Conservation (phyloP, 2,888 invertebrate genomes). For the Brachyptera putata region DNA sequence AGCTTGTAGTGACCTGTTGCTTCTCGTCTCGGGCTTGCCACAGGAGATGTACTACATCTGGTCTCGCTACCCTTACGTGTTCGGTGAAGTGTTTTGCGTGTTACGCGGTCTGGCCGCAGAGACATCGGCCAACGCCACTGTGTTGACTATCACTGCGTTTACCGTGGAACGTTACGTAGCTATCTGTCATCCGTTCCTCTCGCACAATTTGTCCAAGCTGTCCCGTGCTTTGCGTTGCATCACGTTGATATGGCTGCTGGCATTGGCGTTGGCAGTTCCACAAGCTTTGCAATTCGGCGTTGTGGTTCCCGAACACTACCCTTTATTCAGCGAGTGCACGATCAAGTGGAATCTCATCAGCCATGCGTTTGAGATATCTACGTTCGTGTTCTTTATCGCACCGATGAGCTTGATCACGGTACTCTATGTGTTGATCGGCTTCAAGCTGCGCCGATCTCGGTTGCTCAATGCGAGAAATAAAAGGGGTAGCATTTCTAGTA, state of each 20-base stretch:
- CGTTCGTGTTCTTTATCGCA: slow-evolving; percentile 57
- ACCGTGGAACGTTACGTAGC: slow-evolving; percentile 60
- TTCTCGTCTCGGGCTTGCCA: slow-evolving; percentile 72
- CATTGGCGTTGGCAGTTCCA: slow-evolving; percentile 68
- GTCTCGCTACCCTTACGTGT: slow-evolving; percentile 70
- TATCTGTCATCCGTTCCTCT: slow-evolving; percentile 66
- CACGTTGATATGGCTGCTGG: slow-evolving; percentile 70
- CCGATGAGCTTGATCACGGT: slow-evolving; percentile 59
- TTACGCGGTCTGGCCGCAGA: slow-evolving; percentile 56
- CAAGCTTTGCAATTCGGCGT: slow-evolving; percentile 79
- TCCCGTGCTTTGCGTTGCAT: slow-evolving; percentile 74
- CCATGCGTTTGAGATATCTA: slow-evolving; percentile 56
- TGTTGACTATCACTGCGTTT: slow-evolving; percentile 53
- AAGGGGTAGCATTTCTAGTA: slow-evolving; percentile 13
- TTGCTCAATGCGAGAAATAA: slow-evolving; percentile 35
- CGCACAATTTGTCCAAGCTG: slow-evolving; percentile 78
- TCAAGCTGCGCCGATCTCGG: slow-evolving; percentile 50
- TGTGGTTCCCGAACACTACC: slow-evolving; percentile 39
- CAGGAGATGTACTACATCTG: slow-evolving; percentile 72
- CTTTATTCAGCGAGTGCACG: slow-evolving; percentile 44
- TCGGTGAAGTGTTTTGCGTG: slow-evolving; percentile 56
- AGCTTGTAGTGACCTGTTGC: slow-evolving; percentile 70
- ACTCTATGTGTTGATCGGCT: slow-evolving; percentile 52
- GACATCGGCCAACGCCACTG: slow-evolving; percentile 51
- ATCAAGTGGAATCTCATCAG: slow-evolving; percentile 47